These are phyloP conservation scores for Ichneumon xanthorius DNA, from an alignment of 2,888 invertebrate species.

Conservation along the genomic window DNA sequence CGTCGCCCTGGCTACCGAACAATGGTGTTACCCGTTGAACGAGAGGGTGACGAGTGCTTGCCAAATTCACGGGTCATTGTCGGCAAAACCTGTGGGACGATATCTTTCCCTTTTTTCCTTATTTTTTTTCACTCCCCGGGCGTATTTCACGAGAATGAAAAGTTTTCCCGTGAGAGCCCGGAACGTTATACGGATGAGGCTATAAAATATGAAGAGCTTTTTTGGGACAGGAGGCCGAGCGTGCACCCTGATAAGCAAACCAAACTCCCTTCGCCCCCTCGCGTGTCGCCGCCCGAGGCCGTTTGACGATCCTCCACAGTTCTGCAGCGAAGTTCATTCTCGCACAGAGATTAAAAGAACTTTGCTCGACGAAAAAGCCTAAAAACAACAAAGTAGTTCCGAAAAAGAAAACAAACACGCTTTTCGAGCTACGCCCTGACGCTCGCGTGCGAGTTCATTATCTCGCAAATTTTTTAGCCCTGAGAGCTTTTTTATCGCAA, in stretches of 20 bases:
- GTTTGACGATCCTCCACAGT: conserved; percentile 3
- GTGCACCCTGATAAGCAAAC: conserved; percentile 50
- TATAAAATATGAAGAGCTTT: conserved; percentile 53
- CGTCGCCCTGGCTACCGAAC: not conserved
- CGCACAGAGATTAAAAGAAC: conserved; percentile 11
- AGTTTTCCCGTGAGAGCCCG: conserved; percentile 32
- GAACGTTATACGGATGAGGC: conserved; percentile 5
- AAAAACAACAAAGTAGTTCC: not conserved
- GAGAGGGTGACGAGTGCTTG: conserved; percentile 19
- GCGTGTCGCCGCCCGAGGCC: not conserved
- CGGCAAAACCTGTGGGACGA: not conserved
- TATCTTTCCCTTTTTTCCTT: not conserved
- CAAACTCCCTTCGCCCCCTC: conserved; percentile 23
- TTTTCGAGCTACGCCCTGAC: not conserved
- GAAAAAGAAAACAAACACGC: not conserved
- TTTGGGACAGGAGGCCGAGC: conserved; percentile 21
- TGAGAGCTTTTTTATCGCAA: no score
- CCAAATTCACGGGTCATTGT: conserved; percentile 38
- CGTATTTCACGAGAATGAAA: conserved; percentile 35
- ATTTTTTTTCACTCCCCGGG: not conserved
- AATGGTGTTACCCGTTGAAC: not conserved
- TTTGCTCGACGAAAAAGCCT: not conserved
- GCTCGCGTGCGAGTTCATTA: not conserved
- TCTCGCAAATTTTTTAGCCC: not conserved
- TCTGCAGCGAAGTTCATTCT: not conserved